These are phyloP conservation scores for Hylia prasina DNA, from an alignment of 2,113 vertebrate species.

Conservation along the genomic window DNA sequence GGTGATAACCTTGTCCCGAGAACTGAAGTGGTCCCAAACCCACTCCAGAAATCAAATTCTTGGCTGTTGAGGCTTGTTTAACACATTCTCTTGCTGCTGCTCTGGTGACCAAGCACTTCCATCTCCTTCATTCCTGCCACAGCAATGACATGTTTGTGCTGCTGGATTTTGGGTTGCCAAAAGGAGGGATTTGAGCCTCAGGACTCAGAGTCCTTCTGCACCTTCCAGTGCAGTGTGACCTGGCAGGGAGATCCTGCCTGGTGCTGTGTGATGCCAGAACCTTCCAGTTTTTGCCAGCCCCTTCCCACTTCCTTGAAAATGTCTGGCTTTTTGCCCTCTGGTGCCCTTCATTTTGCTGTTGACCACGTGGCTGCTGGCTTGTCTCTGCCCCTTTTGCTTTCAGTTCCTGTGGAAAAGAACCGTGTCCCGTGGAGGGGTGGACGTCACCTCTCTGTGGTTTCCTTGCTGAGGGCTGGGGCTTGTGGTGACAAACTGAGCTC, in stretches of 20 bases:
- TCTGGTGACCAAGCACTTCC: background rate
- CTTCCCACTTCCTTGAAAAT: background rate
- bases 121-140: background rate
- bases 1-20: accelerated
- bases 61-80: background rate
- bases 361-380: background rate
- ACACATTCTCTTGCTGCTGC: background rate
- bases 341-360: background rate
- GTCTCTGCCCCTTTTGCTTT: background rate
- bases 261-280: background rate
- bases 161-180: background rate
- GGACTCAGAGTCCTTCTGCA: background rate
- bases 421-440: background rate
- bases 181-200: background rate
- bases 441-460: background rate
- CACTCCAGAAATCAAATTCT: background rate
- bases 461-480: background rate
- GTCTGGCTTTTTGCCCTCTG: background rate
- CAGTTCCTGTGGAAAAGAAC: background rate
- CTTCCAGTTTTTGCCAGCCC: background rate
- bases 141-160: background rate
- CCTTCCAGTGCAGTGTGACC: background rate
- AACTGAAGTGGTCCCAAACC: background rate
- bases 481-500: background rate
- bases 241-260: background rate